phyloP scores from a whole-genome alignment of 2,113 vertebrate species.

The Nymphicus hollandicus region DNA sequence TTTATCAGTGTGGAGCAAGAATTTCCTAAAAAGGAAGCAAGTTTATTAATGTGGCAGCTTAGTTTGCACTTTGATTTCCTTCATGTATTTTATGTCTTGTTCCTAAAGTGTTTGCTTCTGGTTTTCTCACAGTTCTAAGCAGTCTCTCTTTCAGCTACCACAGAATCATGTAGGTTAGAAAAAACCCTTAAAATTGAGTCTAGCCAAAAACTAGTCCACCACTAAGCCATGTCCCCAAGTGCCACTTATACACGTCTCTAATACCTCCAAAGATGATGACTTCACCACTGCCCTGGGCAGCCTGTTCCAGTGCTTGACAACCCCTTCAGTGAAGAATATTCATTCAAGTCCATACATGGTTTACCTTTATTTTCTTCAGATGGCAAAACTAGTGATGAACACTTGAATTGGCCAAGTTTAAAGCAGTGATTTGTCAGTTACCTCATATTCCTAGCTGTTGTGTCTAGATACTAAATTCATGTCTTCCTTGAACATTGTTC shows the following conservation, averaged over 20 bases:
- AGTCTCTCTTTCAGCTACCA: background rate
- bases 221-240: background rate
- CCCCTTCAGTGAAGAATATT: background rate
- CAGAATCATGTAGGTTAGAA: background rate
- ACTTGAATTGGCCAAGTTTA: background rate
- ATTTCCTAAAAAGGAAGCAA: background rate
- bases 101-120: background rate
- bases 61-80: background rate
- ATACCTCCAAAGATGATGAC: background rate
- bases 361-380: background rate
- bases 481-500: background rate
- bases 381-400: background rate
- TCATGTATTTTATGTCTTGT: background rate
- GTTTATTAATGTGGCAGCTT: background rate
- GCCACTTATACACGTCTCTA: fast-evolving
- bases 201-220: background rate
- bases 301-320: background rate
- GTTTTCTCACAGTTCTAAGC: background rate
- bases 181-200: background rate
- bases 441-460: background rate
- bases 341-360: background rate
- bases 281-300: background rate
- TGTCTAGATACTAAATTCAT: background rate
- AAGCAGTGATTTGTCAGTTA: background rate
- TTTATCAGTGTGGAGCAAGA: background rate